phyloP scores from a whole-genome alignment of 2,888 invertebrate species.

The Drosophila vallismaia region DNA sequence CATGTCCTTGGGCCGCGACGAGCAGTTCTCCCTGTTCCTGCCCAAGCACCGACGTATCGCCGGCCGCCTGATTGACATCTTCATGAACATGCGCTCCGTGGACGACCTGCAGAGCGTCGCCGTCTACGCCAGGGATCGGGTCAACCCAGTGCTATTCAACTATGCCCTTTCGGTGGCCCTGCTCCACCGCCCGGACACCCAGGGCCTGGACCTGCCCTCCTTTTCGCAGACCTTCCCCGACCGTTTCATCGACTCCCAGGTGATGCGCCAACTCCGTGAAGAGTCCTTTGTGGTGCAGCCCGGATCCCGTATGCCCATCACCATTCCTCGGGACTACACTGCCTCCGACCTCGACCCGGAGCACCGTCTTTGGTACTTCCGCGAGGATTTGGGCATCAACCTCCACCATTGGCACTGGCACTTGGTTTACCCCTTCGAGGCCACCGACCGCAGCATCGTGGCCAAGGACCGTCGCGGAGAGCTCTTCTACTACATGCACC shows the following conservation, averaged over 20 bases:
- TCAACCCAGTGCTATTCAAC: constrained; percentile 92
- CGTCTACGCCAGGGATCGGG: constrained; percentile 88
- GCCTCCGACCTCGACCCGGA: constrained; percentile 90
- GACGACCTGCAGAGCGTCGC: constrained; percentile 89
- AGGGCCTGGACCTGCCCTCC: constrained; percentile 86
- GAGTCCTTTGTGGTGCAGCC: constrained; percentile 86
- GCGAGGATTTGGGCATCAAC: constrained; percentile 85
- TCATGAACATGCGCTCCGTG: constrained; percentile 88
- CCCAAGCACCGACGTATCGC: constrained; percentile 88
- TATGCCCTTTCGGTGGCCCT: constrained; percentile 91
- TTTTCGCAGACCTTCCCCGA: constrained; percentile 88
- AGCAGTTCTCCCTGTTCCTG: constrained; percentile 89
- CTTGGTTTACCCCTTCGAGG: constrained; percentile 90
- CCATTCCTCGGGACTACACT: constrained; percentile 88
- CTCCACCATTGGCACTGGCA: constrained; percentile 86
- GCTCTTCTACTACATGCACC: constrained; percentile 92
- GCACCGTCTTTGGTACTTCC: constrained; percentile 87
- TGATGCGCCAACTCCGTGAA: constrained; percentile 86
- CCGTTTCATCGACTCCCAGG: constrained; percentile 87
- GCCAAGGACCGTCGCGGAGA: constrained; percentile 90
- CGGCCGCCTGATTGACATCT: constrained; percentile 87
- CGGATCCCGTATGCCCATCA: constrained; percentile 87
- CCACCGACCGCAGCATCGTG: constrained; percentile 85
- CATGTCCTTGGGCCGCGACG: constrained; percentile 86
- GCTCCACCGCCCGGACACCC: constrained; percentile 88